Conservation (phyloP, 2,888 invertebrate species). For the Mythimna impura region DNA sequence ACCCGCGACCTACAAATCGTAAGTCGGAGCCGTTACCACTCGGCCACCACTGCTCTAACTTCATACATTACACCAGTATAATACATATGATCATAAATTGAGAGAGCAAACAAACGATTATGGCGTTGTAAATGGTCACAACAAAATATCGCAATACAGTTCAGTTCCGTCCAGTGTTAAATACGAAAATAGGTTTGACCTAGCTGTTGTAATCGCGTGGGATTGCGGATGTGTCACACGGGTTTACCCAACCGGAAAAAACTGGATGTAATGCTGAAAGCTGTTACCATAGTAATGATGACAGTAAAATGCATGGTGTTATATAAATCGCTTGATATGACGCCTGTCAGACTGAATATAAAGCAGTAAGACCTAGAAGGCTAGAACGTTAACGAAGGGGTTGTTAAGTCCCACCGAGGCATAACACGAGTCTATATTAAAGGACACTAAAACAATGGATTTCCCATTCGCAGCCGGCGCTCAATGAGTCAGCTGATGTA, state of each 20-base stretch:
- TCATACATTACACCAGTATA: slow-evolving; percentile 5
- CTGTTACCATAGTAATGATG: slow-evolving; percentile 63
- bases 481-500: slow-evolving; percentile 88
- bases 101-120: slow-evolving; percentile 58
- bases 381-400: slow-evolving; percentile 21
- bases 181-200: slow-evolving; percentile 82
- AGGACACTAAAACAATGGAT: slow-evolving; percentile 84
- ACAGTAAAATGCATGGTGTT: slow-evolving; percentile 39
- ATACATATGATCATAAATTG: slow-evolving; percentile 35
- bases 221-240: slow-evolving; percentile 82
- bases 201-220: slow-evolving; percentile 79
- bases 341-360: slow-evolving; percentile 15
- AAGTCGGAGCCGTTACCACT: too few relatives aligned
- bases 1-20: too few relatives aligned
- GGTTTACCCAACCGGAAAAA: slow-evolving; percentile 81
- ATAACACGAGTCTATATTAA: slow-evolving; percentile 67
- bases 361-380: slow-evolving; percentile 9
- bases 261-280: slow-evolving; percentile 66
- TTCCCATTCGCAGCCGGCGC: slow-evolving; percentile 81
- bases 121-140: slow-evolving; percentile 63
- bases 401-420: slow-evolving; percentile 33
- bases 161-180: slow-evolving; percentile 75
- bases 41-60: too few relatives aligned
- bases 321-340: slow-evolving; percentile 18
- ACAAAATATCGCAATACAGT: slow-evolving; percentile 67